Percentiles rank a stretch among this genome's conserved stretches.
These are phyloP conservation scores for Cyaniris semiargus DNA, from an alignment of 2,888 invertebrate genomes.

Conservation along the genomic window DNA sequence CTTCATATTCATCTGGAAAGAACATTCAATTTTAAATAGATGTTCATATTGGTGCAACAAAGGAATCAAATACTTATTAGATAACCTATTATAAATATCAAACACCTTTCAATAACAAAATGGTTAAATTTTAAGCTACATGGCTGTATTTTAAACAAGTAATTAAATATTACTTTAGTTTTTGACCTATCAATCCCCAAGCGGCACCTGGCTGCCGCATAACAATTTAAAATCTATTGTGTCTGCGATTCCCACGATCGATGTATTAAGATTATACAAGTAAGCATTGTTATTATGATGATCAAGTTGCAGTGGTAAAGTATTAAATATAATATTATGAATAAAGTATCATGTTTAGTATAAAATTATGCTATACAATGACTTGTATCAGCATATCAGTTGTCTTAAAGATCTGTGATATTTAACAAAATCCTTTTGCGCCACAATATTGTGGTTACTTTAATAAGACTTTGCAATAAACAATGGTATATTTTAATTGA, in stretches of 20 bases:
- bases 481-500: not conserved
- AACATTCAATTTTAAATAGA: not conserved
- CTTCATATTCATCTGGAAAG: constrained; percentile 78
- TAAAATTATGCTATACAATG: not conserved
- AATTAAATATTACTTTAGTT: not conserved
- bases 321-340: not conserved
- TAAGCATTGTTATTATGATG: not conserved
- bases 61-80: no score
- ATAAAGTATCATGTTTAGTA: not conserved
- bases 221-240: no score
- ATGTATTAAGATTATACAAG: not conserved
- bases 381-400: not conserved
- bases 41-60: no score
- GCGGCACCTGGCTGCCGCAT: no score
- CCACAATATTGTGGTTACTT: no score
- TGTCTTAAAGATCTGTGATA: not conserved
- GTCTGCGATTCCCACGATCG: no score
- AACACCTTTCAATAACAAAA: no score
- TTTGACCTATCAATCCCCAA: no score
- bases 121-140: no score
- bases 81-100: no score
- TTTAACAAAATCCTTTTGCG: not conserved
- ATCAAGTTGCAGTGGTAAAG: not conserved
- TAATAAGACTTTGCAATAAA: not conserved
- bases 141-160: not conserved